Evolutionary conservation across 2,888 invertebrate genomes (phyloP), one percentile per base, ranked within the genome.

Genomic region (Alloplasta piceator): DNA sequence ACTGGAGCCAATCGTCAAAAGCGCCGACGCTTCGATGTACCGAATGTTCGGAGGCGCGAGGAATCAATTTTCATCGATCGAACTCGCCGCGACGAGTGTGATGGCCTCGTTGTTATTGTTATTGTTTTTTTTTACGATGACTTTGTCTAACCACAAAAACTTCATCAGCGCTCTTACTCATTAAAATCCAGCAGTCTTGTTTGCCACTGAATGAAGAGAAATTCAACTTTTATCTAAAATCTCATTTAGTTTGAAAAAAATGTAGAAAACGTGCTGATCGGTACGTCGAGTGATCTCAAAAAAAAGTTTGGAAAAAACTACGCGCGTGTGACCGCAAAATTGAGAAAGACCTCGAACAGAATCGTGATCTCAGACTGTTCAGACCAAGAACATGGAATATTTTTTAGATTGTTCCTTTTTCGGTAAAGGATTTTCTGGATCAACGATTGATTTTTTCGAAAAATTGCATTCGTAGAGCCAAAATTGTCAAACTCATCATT

Each of bases 21-120:
- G 60, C 43, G 76, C 80, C 75, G 72, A 73, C 76, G 43, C 68
- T 70, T 67, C 43, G 26, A 26, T 55, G 43, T 60, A 72, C 14
- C 26, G 26, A 26, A 26, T 26, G 26, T 50, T 64, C 52, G 68
- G 68, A 73, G 80, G 63, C 50, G 80, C 80, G 73, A 70, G 73
- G 60, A 81, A 81, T 81, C 80, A 81, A 81, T 81, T 81, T 81
- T 77, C 77, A 77, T 48, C 77, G 80, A 76, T 80, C 67, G 76
- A 71, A 61, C 68, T 26, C 10, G 38, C 16, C 9, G 56, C 56
- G 26, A 36, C 36, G 46, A 58, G 46, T 5, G 48, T 39, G 63
- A 4, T 72, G 6, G 56, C 10, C 36, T n/a, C 50, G 12, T 14
- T 56, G 4, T 58, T 58, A 38, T 46, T 55, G 16, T 56, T 43